Evolutionary conservation across 37 sponge, comb jelly and placozoan species (phyloP).

Genomic region (Theonella swinhoei): DNA sequence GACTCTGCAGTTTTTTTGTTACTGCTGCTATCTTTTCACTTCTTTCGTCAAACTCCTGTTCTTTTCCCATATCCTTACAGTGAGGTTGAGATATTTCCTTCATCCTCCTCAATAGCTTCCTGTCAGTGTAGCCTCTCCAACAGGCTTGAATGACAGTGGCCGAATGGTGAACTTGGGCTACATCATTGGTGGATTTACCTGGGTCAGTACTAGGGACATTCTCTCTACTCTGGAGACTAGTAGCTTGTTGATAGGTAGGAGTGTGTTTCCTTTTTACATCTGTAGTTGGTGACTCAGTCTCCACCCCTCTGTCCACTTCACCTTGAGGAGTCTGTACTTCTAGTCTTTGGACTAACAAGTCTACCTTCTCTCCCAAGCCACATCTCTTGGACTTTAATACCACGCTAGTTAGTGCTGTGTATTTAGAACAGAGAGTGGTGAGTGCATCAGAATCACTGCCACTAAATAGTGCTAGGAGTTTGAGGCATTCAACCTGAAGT

Average conservation of each 20-base stretch:
- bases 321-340: not conserved
- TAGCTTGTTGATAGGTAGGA: no score
- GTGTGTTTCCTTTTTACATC: no score
- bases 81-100: not conserved
- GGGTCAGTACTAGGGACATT: no score
- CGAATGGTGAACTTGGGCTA: slow-evolving; percentile 33
- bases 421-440: slow-evolving; percentile 8
- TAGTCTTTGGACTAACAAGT: slow-evolving; percentile 8
- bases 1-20: not conserved
- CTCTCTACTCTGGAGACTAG: no score
- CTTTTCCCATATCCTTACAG: not conserved
- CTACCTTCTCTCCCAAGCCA: not conserved
- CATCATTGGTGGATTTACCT: no score
- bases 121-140: slow-evolving; percentile 58
- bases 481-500: slow-evolving; percentile 14
- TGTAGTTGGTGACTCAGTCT: no score
- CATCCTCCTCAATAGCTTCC: not conserved
- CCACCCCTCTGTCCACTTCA: not conserved
- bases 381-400: slow-evolving; percentile 9
- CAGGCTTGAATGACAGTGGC: slow-evolving; percentile 66
- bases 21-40: not conserved
- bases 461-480: slow-evolving; percentile 26
- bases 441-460: not conserved
- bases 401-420: slow-evolving; percentile 28
- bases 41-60: not conserved